Conservation (phyloP, 1,140 invertebrate species). For the Leucophenga varia region DNA sequence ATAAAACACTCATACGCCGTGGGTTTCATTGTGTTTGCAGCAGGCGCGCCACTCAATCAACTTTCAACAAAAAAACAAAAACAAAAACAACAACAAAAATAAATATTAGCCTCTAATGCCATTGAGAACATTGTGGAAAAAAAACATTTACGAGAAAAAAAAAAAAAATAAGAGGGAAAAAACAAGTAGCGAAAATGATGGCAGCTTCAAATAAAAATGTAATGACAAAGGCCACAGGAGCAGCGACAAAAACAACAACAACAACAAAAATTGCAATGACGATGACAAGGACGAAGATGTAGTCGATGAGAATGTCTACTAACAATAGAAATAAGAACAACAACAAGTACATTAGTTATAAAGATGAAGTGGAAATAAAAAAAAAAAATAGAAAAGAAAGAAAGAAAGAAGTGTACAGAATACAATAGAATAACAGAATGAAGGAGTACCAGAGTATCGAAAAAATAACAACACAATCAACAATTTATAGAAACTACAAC, state of each 20-base stretch:
- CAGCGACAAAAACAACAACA: slow-evolving; percentile 19
- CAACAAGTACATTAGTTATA: too few species aligned
- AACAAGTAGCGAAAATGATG: too few species aligned
- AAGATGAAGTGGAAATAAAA: too few species aligned
- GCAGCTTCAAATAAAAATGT: slow-evolving; percentile 54
- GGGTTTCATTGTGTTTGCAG: too few species aligned
- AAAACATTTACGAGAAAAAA: slow-evolving; percentile 1
- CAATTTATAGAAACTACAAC: too few species aligned
- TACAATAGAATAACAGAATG: too few species aligned
- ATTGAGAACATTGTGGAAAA: slow-evolving; percentile 35
- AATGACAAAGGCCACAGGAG: slow-evolving; percentile 43
- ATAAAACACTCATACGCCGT: slow-evolving; percentile 17
- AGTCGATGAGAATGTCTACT: too few species aligned
- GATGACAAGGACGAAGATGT: not conserved
- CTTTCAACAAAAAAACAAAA: slow-evolving; percentile 35
- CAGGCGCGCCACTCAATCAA: slow-evolving; percentile 53
- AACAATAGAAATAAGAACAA: too few species aligned
- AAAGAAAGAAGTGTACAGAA: too few species aligned
- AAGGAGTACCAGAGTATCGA: too few species aligned
- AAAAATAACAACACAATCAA: slow-evolving; percentile 51
- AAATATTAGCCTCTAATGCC: slow-evolving; percentile 55
- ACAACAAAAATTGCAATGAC: slow-evolving; percentile 3
- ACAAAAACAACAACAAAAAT: slow-evolving; percentile 13
- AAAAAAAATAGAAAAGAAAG: too few species aligned
- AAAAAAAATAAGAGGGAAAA: slow-evolving; percentile 4